phyloP scores from a whole-genome alignment of 2,888 invertebrate species.

The Sphaerophoria rueppellii region DNA sequence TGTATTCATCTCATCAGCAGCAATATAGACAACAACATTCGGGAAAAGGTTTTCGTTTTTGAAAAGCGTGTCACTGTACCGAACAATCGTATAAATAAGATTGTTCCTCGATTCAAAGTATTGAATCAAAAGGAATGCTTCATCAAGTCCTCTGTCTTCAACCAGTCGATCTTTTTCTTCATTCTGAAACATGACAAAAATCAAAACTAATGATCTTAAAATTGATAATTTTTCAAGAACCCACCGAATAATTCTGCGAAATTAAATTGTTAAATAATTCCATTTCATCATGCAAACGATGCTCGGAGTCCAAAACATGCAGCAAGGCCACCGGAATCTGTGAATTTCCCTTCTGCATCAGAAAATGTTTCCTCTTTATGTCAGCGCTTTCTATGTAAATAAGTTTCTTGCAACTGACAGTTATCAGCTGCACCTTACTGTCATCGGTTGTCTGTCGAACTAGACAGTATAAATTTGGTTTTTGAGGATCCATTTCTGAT shows the following conservation, averaged over 20 bases:
- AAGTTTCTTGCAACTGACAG: constrained; percentile 20
- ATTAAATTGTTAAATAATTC: constrained; percentile 1
- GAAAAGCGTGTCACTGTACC: constrained; percentile 75
- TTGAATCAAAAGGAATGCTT: constrained; percentile 77
- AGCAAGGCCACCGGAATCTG: constrained; percentile 21
- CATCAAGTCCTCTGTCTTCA: constrained; percentile 32
- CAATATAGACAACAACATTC: constrained; percentile 77
- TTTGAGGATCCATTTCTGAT: neutral
- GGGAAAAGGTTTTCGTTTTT: constrained; percentile 75
- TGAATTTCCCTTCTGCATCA: constrained; percentile 13
- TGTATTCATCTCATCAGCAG: constrained; percentile 44
- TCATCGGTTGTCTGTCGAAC: constrained; percentile 27
- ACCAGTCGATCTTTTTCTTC: constrained; percentile 33
- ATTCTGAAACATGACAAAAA: neutral
- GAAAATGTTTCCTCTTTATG: constrained; percentile 27
- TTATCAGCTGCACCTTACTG: neutral
- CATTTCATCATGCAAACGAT: constrained; percentile 31
- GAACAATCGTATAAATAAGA: constrained; percentile 76
- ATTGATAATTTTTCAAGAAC: neutral
- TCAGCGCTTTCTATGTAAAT: constrained; percentile 15
- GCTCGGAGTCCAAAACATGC: constrained; percentile 27
- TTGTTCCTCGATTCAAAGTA: constrained; percentile 75
- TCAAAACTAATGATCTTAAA: neutral
- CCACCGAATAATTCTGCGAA: constrained; percentile 4
- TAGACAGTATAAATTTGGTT: constrained; percentile 34